phyloP scores from a whole-genome alignment of 2,888 invertebrate genomes.

The Anodontia alba region DNA sequence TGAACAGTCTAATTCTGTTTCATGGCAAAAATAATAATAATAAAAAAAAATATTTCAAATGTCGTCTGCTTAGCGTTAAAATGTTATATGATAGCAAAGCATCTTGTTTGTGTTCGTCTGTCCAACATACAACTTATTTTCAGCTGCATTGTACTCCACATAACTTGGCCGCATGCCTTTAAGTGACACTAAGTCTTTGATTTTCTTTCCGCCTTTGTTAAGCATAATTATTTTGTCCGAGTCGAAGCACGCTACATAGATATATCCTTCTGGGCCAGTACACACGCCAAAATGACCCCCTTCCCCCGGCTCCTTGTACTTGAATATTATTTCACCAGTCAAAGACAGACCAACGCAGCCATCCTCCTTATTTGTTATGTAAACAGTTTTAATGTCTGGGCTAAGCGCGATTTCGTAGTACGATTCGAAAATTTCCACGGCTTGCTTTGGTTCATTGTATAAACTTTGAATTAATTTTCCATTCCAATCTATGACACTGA shows the following conservation, averaged over 20 bases:
- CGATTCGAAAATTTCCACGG: background rate
- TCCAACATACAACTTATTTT: background rate
- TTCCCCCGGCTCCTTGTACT: background rate
- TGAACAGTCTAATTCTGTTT: no score
- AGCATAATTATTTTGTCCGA: background rate
- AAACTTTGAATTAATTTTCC: background rate
- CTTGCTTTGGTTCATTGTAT: background rate
- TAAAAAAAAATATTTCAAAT: no score
- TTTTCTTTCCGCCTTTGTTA: background rate
- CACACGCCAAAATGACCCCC: background rate
- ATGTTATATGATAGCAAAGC: constrained; percentile 11
- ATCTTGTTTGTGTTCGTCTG: background rate
- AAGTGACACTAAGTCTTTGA: background rate
- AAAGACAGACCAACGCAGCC: background rate
- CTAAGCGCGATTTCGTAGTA: background rate
- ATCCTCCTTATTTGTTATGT: background rate
- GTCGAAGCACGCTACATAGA: background rate
- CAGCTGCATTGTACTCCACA: background rate
- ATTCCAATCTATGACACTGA: background rate
- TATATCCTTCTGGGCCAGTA: background rate
- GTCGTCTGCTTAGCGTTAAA: no score
- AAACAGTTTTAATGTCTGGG: background rate
- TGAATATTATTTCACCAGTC: background rate
- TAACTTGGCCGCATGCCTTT: background rate
- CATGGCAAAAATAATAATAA: no score